A percentile compares a stretch with the other conserved stretches of the same genome.
Evolutionary conservation across 2,888 invertebrate genomes (phyloP).

Genomic region (Ischnura elegans): DNA sequence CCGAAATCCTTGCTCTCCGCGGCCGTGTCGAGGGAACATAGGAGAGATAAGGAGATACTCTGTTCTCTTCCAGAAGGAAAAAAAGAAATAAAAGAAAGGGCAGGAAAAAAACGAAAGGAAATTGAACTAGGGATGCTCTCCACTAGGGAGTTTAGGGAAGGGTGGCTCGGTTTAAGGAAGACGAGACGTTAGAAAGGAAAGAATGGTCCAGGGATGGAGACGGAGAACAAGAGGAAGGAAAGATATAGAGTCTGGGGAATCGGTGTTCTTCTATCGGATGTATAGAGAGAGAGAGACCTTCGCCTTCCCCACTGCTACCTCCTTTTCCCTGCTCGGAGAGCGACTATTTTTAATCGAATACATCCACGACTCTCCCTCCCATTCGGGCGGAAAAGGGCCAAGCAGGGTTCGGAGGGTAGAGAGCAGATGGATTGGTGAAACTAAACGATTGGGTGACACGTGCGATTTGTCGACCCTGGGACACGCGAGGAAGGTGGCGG

Average conservation of each 20-base stretch:
- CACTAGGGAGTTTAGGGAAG: too few relatives aligned
- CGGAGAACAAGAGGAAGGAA: too few relatives aligned
- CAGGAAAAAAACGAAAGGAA: too few relatives aligned
- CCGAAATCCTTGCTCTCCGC: not conserved
- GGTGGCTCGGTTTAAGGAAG: too few relatives aligned
- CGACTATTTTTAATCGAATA: slow-evolving; percentile 7
- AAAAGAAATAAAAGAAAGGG: too few relatives aligned
- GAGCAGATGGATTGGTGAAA: not conserved
- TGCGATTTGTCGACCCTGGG: not conserved
- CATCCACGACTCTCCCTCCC: not conserved
- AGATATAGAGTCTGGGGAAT: too few relatives aligned
- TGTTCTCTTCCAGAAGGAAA: not conserved
- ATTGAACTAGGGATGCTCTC: too few relatives aligned
- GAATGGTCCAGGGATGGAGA: too few relatives aligned
- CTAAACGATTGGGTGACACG: not conserved
- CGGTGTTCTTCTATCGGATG: too few relatives aligned
- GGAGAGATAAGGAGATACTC: slow-evolving; percentile 12
- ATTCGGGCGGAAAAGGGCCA: not conserved
- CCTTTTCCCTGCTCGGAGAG: not conserved
- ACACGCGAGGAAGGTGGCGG: not conserved
- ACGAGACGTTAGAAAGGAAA: too few relatives aligned
- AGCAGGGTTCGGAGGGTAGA: not conserved
- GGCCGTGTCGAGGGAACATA: not conserved
- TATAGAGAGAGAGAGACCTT: not conserved
- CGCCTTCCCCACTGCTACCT: not conserved